phyloP scores from a whole-genome alignment of 64 coral and sea anemone genomes.

The Pachyseris speciosa region DNA sequence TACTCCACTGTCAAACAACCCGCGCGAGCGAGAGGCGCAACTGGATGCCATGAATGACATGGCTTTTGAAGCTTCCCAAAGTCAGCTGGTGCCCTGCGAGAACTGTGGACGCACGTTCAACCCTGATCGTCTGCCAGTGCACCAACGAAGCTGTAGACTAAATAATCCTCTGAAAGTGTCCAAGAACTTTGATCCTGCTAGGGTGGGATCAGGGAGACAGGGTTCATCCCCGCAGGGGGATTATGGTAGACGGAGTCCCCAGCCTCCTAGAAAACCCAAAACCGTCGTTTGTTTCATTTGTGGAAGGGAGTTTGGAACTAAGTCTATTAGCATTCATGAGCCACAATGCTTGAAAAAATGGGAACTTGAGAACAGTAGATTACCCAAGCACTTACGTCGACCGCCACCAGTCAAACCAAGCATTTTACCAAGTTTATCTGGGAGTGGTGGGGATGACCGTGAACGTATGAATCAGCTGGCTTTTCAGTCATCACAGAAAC shows the following conservation, averaged over 20 bases:
- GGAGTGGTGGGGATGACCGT: slow-evolving; percentile 47
- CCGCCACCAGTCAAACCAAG: slow-evolving; percentile 85
- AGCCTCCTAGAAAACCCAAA: slow-evolving; percentile 74
- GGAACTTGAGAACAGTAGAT: slow-evolving; percentile 86
- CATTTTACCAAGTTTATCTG: slow-evolving; percentile 80
- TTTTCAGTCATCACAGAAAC: slow-evolving; percentile 81
- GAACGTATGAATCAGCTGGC: slow-evolving; percentile 90
- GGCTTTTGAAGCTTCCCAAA: slow-evolving; percentile 84
- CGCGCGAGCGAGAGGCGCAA: slow-evolving; percentile 47
- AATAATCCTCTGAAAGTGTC: slow-evolving; percentile 79
- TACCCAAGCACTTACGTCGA: slow-evolving; percentile 85
- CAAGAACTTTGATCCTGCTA: slow-evolving; percentile 73
- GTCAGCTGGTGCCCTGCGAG: slow-evolving; percentile 85
- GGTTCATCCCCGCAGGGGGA: not conserved
- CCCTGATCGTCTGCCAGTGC: slow-evolving; percentile 86
- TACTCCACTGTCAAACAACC: slow-evolving; percentile 64
- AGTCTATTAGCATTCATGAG: slow-evolving; percentile 96
- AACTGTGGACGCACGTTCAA: slow-evolving; percentile 95
- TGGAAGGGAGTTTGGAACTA: slow-evolving; percentile 95
- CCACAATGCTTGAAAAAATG: slow-evolving; percentile 98
- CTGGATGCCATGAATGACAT: slow-evolving; percentile 96
- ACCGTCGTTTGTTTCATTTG: slow-evolving; percentile 98
- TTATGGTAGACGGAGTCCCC: slow-evolving; percentile 44
- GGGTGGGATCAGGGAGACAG: slow-evolving; percentile 13
- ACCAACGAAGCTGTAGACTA: slow-evolving; percentile 89